Evolutionary conservation across 2,888 invertebrate species (phyloP).

Genomic region (Nomada ferruginata): DNA sequence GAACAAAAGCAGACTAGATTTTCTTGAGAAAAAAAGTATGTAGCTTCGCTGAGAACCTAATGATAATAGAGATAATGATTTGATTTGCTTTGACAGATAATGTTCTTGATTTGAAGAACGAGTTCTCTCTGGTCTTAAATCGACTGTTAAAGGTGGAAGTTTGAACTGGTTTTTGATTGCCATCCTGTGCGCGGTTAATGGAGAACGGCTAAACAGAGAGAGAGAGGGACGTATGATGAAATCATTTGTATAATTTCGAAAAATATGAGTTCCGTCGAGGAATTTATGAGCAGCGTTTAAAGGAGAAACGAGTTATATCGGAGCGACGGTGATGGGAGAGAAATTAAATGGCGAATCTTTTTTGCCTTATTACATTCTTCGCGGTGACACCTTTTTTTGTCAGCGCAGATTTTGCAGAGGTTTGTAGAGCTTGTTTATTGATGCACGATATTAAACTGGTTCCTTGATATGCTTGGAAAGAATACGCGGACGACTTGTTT

Average conservation of each 20-base stretch:
- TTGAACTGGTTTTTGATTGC: not conserved
- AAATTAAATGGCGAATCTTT: slow-evolving; percentile 8
- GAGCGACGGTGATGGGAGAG: not conserved
- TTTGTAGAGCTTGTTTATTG: not conserved
- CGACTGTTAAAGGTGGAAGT: not conserved
- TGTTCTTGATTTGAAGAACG: no score
- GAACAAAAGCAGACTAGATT: no score
- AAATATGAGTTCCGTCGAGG: not conserved
- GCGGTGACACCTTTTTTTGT: not conserved
- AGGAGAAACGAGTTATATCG: not conserved
- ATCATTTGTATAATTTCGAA: not conserved
- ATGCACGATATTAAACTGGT: not conserved
- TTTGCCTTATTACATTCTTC: not conserved
- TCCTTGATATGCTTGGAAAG: not conserved
- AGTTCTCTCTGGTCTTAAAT: no score
- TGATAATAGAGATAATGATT: no score
- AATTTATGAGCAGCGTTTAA: slow-evolving; percentile 2
- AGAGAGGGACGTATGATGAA: not conserved
- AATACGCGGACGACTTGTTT: not conserved
- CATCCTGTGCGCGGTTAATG: not conserved
- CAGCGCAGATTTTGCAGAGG: not conserved
- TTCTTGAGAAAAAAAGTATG: no score
- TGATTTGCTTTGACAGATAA: no score
- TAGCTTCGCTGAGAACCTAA: no score
- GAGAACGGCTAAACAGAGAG: not conserved